Conservation (phyloP, 2,797 vertebrate genomes). For the Spinus olivaceus region DNA sequence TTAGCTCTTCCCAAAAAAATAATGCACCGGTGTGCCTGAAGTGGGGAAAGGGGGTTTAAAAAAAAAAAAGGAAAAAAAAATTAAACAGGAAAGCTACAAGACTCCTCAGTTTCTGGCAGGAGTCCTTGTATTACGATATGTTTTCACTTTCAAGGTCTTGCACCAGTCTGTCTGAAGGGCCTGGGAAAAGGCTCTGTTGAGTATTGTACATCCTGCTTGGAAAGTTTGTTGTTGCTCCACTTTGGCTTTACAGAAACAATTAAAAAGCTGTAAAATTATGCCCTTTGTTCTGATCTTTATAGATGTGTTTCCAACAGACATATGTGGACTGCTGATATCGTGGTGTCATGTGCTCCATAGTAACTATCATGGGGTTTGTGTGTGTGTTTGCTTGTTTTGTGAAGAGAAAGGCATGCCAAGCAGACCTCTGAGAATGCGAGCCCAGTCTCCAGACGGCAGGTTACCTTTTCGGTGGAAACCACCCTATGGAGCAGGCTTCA, state of each 20-base stretch:
- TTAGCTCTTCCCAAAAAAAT: not conserved
- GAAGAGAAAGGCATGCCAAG: slow-evolving; percentile 78
- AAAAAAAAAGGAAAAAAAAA: not conserved
- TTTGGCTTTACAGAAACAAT: not conserved
- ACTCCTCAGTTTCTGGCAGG: not conserved
- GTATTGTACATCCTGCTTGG: not conserved
- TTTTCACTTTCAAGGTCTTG: slow-evolving; percentile 21
- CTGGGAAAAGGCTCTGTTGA: not conserved
- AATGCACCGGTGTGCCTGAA: not conserved
- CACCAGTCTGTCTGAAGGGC: not conserved
- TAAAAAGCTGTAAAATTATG: not conserved
- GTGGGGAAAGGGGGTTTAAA: not conserved
- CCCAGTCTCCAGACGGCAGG: slow-evolving; percentile 67
- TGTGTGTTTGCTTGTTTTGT: slow-evolving; percentile 58
- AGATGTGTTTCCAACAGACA: not conserved
- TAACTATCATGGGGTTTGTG: not conserved
- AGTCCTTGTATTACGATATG: not conserved
- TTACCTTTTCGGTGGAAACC: slow-evolving; percentile 77
- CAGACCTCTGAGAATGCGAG: slow-evolving; percentile 73
- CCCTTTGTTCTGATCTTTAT: not conserved
- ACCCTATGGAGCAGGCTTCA: slow-evolving; percentile 83
- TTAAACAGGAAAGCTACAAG: not conserved
- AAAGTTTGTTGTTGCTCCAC: not conserved
- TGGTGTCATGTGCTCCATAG: not conserved
- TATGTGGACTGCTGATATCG: accelerated